Evolutionary conservation across 1,140 invertebrate species (phyloP).

Genomic region (Parasteatoda tepidariorum): DNA sequence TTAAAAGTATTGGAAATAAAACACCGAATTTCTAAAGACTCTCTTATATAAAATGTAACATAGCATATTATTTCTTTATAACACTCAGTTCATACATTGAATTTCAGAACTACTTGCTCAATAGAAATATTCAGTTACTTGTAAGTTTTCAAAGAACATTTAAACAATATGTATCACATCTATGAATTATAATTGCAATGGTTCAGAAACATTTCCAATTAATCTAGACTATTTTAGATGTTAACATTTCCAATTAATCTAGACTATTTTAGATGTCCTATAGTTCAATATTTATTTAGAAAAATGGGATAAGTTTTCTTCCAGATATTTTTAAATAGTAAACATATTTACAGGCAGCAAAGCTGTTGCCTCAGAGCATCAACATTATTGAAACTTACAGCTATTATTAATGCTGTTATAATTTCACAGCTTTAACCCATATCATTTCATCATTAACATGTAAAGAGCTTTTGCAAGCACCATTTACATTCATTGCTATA

Average conservation of each 20-base stretch:
- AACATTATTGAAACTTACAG: neutral
- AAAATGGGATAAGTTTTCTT: neutral
- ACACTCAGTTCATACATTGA: too few relatives aligned
- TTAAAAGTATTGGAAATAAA: too few relatives aligned
- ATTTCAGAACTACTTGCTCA: too few relatives aligned
- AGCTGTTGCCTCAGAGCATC: neutral
- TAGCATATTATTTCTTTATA: too few relatives aligned
- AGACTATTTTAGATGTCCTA: neutral
- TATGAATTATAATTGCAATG: neutral
- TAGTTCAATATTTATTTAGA: neutral
- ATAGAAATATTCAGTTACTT: too few relatives aligned
- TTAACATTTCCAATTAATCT: neutral
- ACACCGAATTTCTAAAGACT: too few relatives aligned
- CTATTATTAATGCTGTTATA: neutral
- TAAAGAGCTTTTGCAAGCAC: too few relatives aligned
- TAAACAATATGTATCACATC: too few relatives aligned
- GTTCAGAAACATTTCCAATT: neutral
- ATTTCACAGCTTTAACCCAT: neutral
- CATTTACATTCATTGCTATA: constrained; percentile 35
- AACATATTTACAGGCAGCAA: neutral
- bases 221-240: neutral
- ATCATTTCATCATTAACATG: constrained; percentile 44
- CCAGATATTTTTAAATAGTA: neutral
- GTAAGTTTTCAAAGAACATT: too few relatives aligned
- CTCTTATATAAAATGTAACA: too few relatives aligned